These are phyloP conservation scores for Drosophila miranda DNA, from an alignment of 1,140 invertebrate genomes.

Conservation along the genomic window DNA sequence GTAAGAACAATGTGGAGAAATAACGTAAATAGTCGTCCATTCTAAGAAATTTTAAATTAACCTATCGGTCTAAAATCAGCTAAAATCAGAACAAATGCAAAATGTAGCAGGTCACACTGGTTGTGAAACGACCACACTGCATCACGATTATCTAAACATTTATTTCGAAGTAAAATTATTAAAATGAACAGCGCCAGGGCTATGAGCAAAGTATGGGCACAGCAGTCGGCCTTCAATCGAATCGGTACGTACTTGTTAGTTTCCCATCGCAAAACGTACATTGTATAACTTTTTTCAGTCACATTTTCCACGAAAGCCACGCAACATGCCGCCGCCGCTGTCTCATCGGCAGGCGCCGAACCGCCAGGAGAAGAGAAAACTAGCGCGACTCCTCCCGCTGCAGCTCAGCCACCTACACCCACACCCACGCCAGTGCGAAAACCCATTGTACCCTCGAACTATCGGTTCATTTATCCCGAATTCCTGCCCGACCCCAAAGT, in stretches of 20 bases:
- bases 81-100: too few species aligned
- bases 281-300: conserved; percentile 48
- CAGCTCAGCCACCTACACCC: background rate
- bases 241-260: conserved; percentile 47
- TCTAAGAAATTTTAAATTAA: too few species aligned
- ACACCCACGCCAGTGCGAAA: conserved; percentile 35
- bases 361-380: conserved; percentile 31
- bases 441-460: conserved; percentile 82
- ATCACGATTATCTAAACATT: conserved; percentile 67
- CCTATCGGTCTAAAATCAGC: too few species aligned
- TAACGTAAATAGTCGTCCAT: too few species aligned
- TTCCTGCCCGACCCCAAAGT: conserved; percentile 95
- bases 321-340: conserved; percentile 44
- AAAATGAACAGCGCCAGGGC: conserved; percentile 68
- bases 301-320: conserved; percentile 74
- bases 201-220: conserved; percentile 34
- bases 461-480: conserved; percentile 94
- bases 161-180: conserved; percentile 14
- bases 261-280: background rate
- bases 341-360: background rate
- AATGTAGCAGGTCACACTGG: too few species aligned
- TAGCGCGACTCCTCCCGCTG: conserved; percentile 2
- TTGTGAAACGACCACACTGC: too few species aligned
- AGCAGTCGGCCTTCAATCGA: conserved; percentile 47
- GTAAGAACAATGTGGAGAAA: too few species aligned